These are phyloP conservation scores for Oryzaephilus surinamensis DNA, from an alignment of 1,140 invertebrate genomes.

Conservation along the genomic window DNA sequence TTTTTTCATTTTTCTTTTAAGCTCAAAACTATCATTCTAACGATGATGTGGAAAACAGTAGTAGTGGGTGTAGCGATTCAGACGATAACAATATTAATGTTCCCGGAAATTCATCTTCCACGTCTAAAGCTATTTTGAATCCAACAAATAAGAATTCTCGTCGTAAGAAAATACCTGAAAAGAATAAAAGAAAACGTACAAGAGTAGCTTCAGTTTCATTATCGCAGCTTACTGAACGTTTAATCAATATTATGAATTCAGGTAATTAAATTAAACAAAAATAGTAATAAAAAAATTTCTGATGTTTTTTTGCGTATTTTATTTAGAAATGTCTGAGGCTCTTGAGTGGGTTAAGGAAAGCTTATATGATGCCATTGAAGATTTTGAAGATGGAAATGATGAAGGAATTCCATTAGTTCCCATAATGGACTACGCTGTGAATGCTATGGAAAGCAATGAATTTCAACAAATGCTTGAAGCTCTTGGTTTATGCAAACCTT, in stretches of 20 bases:
- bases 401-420: conserved; percentile 55
- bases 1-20: too few species aligned
- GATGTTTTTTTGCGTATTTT: not conserved
- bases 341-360: conserved; percentile 51
- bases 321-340: conserved; percentile 37
- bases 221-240: conserved; percentile 2
- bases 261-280: conserved; percentile 2
- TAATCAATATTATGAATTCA: conserved; percentile 6
- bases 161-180: too few species aligned
- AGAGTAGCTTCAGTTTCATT: not conserved
- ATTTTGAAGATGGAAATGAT: conserved; percentile 40
- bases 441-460: conserved; percentile 46
- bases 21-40: too few species aligned
- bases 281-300: not conserved
- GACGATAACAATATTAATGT: too few species aligned
- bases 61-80: too few species aligned
- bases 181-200: too few species aligned
- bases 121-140: too few species aligned
- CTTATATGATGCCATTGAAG: conserved; percentile 48
- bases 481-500: conserved; percentile 46
- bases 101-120: too few species aligned
- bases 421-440: conserved; percentile 42
- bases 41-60: too few species aligned
- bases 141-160: too few species aligned
- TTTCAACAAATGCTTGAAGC: conserved; percentile 48